Evolutionary conservation across 1,140 invertebrate genomes (phyloP).

Genomic region (Lepidurus apus): DNA sequence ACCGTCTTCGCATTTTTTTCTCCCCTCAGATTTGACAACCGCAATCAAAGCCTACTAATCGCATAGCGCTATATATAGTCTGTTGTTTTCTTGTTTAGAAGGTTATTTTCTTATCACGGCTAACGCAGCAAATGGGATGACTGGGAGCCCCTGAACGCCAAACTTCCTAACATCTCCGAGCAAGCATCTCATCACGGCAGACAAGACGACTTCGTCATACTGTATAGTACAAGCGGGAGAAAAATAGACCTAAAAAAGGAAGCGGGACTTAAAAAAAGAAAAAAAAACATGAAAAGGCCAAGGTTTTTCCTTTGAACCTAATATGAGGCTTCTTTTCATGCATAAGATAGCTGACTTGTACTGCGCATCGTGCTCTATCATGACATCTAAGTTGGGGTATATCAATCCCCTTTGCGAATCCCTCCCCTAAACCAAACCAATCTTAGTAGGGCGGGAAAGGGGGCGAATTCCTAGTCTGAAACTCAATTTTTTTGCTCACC

Average conservation of each 20-base stretch:
- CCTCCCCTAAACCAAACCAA: background rate
- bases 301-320: background rate
- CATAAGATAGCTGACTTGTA: slow-evolving; percentile 8
- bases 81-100: background rate
- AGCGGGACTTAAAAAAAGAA: background rate
- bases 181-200: slow-evolving; percentile 8
- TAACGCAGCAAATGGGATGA: background rate
- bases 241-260: background rate
- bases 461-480: background rate
- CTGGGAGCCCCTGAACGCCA: background rate
- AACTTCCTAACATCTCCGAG: background rate
- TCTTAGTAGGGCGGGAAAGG: background rate
- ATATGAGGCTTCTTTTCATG: slow-evolving; percentile 16
- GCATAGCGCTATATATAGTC: background rate
- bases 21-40: background rate
- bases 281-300: background rate
- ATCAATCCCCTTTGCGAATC: background rate
- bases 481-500: background rate
- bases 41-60: background rate
- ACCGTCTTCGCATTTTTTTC: background rate
- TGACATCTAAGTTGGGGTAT: background rate
- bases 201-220: background rate
- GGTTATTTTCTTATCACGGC: slow-evolving; percentile 18
- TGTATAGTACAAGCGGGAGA: background rate
- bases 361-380: background rate